Base-by-base conservation (phyloP, 2,113 vertebrate genomes). In the Asarcornis scutulata region DNA sequence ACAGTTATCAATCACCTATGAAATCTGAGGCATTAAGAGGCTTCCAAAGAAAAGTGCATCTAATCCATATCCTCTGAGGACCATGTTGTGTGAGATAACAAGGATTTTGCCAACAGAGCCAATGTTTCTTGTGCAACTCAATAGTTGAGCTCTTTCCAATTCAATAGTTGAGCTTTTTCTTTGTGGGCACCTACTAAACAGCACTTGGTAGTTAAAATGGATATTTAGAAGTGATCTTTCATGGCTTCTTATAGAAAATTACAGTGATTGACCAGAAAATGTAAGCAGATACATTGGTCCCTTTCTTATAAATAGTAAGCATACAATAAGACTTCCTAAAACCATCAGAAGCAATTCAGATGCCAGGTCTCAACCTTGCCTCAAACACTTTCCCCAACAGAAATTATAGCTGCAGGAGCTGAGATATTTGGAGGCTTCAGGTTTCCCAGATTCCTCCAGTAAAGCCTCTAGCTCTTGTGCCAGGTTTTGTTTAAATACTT, bases 401-500 rank as follows among this genome's bases (percentile, higher is more conserved):
- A 94, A 76, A 44, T 69, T 79, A 23, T 36, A 76, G 15, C 38
- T 75, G 13, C 71, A 63, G 3, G 3, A 77, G 15, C 73, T 71
- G 63, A 88, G 23, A 29, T 29, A 29, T 77, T 86, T 80, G 55
- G 18, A 86, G 17, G 50, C 55, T 40, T 79, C 20, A 66, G 29
- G 13, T n/a, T 95, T 91, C 55, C 40, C 50, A 74, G 13, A 40
- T 8, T 83, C 16, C 36, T 79, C 8, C 64, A 77, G 40, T 86
- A 73, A 83, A 80, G 14, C 44, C 63, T 73, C 32, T 76, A 79
- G 58, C 38, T 91, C 40, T 72, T 86, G 44, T 77, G 50, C 29
- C 79, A 74, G 50, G n/a, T 83, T 93, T 94, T 88, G 32, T 77
- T 96, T 88, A 88, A 93, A 83, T 90, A 73, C 31, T 77, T 91